phyloP scores from a whole-genome alignment of 2,888 invertebrate species.

The Acleris literana region DNA sequence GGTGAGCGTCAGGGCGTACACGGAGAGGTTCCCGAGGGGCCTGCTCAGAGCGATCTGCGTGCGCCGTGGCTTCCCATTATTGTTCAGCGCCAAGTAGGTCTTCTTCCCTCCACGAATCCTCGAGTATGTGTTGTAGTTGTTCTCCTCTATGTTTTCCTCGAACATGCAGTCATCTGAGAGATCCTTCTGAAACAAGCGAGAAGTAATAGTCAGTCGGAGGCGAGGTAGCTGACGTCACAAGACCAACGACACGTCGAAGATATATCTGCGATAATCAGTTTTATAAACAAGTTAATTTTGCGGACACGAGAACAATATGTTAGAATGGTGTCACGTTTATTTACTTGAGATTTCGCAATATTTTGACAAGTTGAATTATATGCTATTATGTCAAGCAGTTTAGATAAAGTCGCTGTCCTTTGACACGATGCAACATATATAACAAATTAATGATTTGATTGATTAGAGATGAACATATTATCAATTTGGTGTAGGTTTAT shows the following conservation, averaged over 20 bases:
- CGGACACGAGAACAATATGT: conserved; percentile 27
- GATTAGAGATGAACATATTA: not conserved
- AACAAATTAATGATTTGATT: too few species aligned
- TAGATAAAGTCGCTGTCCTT: conserved; percentile 25
- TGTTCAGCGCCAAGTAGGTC: conserved; percentile 91
- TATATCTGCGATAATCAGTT: conserved; percentile 35
- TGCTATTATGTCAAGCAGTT: conserved; percentile 11
- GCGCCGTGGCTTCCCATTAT: conserved; percentile 88
- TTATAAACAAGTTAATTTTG: conserved; percentile 31
- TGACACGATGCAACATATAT: not conserved
- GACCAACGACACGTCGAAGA: conserved; percentile 16
- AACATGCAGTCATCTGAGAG: conserved; percentile 93
- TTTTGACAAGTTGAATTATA: conserved; percentile 27
- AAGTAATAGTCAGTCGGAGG: conserved; percentile 50
- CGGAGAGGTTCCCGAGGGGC: conserved; percentile 88
- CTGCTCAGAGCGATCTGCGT: conserved; percentile 87
- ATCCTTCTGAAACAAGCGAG: conserved; percentile 89
- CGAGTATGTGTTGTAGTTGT: conserved; percentile 94
- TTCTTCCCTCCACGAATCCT: conserved; percentile 86
- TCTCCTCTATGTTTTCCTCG: conserved; percentile 93
- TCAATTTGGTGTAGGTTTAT: not conserved
- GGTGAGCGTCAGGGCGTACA: conserved; percentile 87
- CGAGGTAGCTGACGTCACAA: conserved; percentile 25
- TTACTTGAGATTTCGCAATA: conserved; percentile 24
- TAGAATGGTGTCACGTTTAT: conserved; percentile 29